phyloP scores from a whole-genome alignment of 2,113 vertebrate genomes.

The Hippocampus comes region DNA sequence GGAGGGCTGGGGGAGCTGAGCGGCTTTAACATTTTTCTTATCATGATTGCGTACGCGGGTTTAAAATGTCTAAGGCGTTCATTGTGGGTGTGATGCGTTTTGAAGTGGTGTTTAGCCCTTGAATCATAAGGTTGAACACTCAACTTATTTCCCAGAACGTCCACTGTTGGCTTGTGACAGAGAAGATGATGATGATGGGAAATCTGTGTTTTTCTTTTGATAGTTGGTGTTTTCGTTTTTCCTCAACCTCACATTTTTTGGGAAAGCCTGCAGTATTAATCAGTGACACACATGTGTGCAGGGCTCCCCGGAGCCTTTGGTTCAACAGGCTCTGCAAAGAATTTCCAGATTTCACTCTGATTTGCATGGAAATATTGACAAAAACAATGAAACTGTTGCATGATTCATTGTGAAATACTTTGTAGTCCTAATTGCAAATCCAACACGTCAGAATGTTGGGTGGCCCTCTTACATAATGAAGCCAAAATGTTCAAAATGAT shows the following conservation, averaged over 20 bases:
- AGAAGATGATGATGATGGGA: slow-evolving; percentile 54
- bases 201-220: slow-evolving; percentile 65
- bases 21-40: not conserved
- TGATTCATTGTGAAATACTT: slow-evolving; percentile 20
- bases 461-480: slow-evolving; percentile 12
- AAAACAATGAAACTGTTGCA: slow-evolving; percentile 41
- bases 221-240: slow-evolving; percentile 59
- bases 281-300: slow-evolving; percentile 54
- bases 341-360: slow-evolving; percentile 56
- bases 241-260: slow-evolving; percentile 52
- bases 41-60: not conserved
- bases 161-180: slow-evolving; percentile 25
- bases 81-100: slow-evolving; percentile 14
- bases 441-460: slow-evolving; percentile 15
- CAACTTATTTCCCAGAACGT: slow-evolving; percentile 51
- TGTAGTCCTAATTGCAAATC: slow-evolving; percentile 11
- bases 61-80: slow-evolving; percentile 14
- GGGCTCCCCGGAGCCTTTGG: slow-evolving; percentile 47
- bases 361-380: slow-evolving; percentile 32
- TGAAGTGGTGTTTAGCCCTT: slow-evolving; percentile 15
- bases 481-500: slow-evolving; percentile 23
- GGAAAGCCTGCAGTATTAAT: slow-evolving; percentile 63
- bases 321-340: slow-evolving; percentile 49
- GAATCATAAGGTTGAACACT: slow-evolving; percentile 26
- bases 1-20: not conserved